A percentile compares a stretch with the other conserved stretches of the same genome.
phyloP scores from a whole-genome alignment of 1,140 invertebrate genomes.

The Matsumurasca onukii region DNA sequence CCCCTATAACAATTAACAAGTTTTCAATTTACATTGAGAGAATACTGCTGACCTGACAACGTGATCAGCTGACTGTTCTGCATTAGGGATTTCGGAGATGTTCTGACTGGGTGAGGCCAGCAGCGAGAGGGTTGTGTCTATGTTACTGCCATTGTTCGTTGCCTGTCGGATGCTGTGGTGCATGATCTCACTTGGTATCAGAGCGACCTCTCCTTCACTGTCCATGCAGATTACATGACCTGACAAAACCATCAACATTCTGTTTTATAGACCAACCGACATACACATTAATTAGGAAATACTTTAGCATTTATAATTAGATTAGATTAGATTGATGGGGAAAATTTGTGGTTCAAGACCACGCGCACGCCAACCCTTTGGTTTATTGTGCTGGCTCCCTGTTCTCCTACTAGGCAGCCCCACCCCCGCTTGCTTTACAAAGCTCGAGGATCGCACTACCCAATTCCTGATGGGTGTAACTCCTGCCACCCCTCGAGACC shows the following conservation, averaged over 20 bases:
- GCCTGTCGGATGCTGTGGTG: constrained; percentile 62
- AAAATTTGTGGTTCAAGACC: too few relatives aligned
- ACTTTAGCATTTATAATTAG: too few relatives aligned
- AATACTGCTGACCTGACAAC: constrained; percentile 53
- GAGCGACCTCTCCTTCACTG: constrained; percentile 70
- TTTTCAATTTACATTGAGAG: too few relatives aligned
- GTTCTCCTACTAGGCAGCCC: too few relatives aligned
- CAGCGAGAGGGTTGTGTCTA: constrained; percentile 52
- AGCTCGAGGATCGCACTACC: too few relatives aligned
- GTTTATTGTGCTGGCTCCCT: too few relatives aligned
- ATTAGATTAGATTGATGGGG: too few relatives aligned
- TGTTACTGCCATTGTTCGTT: constrained; percentile 54
- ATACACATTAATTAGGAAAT: background rate
- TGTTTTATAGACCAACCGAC: background rate
- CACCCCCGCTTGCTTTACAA: too few relatives aligned
- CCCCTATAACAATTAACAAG: too few relatives aligned
- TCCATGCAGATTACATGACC: constrained; percentile 68
- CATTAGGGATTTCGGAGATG: constrained; percentile 52
- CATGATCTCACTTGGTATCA: constrained; percentile 76
- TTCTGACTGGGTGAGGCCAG: constrained; percentile 52
- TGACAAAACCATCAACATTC: constrained; percentile 42
- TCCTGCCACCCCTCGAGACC: too few relatives aligned
- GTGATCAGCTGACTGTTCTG: constrained; percentile 57
- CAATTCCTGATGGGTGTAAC: too few relatives aligned
- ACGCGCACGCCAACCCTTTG: too few relatives aligned